phyloP scores from a whole-genome alignment of 1,140 invertebrate species.

The Bombus sibiricus region DNA sequence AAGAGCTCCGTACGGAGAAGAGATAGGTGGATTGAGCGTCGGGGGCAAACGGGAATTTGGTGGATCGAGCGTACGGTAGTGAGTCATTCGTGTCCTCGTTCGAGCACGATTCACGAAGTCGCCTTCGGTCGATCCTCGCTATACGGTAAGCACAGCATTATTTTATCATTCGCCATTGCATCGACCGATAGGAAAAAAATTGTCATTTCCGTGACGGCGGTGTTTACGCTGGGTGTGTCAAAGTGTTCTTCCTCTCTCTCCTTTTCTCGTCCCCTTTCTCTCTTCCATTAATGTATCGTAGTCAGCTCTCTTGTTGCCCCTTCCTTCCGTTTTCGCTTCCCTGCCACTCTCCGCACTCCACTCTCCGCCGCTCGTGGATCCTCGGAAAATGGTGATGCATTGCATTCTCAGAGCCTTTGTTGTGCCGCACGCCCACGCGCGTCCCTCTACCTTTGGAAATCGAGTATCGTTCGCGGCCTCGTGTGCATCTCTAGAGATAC shows the following conservation, averaged over 20 bases:
- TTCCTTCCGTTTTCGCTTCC: constrained; percentile 56
- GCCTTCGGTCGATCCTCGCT: constrained; percentile 35
- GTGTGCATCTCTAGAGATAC: constrained; percentile 18
- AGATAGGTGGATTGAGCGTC: constrained; percentile 44
- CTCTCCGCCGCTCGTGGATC: constrained; percentile 53
- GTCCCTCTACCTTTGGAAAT: constrained; percentile 36
- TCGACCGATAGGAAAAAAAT: constrained; percentile 23
- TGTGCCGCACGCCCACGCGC: constrained; percentile 62
- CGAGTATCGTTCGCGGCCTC: constrained; percentile 30
- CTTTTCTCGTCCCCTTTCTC: constrained; percentile 26
- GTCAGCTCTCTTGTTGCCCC: constrained; percentile 13
- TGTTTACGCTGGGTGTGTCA: constrained; percentile 77
- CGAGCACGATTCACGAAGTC: constrained; percentile 51
- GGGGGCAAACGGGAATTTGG: constrained; percentile 46
- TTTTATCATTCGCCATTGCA: constrained; percentile 49
- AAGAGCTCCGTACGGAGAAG: constrained; percentile 46
- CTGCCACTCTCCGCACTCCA: constrained; percentile 20
- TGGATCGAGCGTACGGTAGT: constrained; percentile 52
- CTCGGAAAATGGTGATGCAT: constrained; percentile 75
- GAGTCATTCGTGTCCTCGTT: constrained; percentile 56
- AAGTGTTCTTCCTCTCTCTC: constrained; percentile 57
- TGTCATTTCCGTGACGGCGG: constrained; percentile 51
- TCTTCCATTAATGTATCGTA: constrained; percentile 30
- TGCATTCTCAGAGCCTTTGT: constrained; percentile 66
- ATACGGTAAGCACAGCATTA: constrained; percentile 55